A percentile compares a stretch with the other conserved stretches of the same genome.
phyloP scores from a whole-genome alignment of 2,113 vertebrate genomes.

The Chiloscyllium plagiosum region DNA sequence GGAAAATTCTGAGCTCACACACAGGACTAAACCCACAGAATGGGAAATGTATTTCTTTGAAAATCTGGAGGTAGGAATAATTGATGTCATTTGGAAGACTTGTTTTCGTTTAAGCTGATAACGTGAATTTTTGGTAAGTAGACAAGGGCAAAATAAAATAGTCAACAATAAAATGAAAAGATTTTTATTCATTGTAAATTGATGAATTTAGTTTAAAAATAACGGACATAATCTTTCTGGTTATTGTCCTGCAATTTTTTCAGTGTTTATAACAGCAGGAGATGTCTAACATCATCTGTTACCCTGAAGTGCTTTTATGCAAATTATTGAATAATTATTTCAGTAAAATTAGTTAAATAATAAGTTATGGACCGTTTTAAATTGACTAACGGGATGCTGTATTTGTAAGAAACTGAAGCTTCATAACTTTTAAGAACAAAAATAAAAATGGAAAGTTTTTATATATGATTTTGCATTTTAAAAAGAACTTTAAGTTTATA shows the following conservation, averaged over 20 bases:
- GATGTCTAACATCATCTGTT: constrained; percentile 4
- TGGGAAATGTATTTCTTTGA: not conserved
- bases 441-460: not conserved
- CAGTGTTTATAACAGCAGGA: not conserved
- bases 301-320: not conserved
- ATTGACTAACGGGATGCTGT: not conserved
- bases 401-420: not conserved
- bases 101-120: not conserved
- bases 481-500: not conserved
- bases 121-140: not conserved
- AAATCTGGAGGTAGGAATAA: constrained; percentile 5
- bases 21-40: not conserved
- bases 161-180: not conserved
- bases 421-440: not conserved
- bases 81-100: not conserved
- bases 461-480: not conserved
- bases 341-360: not conserved
- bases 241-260: not conserved
- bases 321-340: not conserved
- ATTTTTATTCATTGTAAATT: not conserved
- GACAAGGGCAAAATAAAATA: not conserved
- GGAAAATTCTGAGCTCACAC: constrained; percentile 1
- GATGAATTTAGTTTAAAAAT: not conserved
- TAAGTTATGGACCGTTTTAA: not conserved
- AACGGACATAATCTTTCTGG: not conserved